Conservation (phyloP, 1,140 invertebrate genomes). For the Zeugodacus cucurbitae region DNA sequence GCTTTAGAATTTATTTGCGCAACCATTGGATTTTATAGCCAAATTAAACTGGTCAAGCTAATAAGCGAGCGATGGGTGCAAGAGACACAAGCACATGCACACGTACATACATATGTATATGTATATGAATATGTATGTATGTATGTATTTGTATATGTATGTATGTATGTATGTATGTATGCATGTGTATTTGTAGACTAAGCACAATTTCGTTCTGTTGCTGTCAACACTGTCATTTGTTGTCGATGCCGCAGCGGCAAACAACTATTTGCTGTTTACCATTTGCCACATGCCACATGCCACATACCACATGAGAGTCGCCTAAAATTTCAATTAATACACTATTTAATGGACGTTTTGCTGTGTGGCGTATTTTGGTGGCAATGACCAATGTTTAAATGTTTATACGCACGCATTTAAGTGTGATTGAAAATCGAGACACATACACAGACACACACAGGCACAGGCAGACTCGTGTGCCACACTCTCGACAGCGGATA, state of each 20-base stretch:
- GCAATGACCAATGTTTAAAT: not conserved
- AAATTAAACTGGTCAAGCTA: not conserved
- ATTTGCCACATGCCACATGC: not conserved
- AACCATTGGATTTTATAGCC: not conserved
- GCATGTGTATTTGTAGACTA: not conserved
- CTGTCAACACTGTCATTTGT: not conserved
- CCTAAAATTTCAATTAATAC: slow-evolving; percentile 15
- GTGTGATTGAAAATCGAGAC: too few species aligned
- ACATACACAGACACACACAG: too few species aligned
- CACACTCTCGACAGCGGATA: not conserved
- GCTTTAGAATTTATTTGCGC: not conserved
- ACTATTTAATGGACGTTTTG: slow-evolving; percentile 9
- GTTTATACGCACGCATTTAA: not conserved
- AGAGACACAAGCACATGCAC: not conserved
- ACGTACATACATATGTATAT: not conserved
- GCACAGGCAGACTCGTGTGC: too few species aligned
- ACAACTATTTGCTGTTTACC: not conserved
- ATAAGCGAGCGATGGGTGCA: not conserved
- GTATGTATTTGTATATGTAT: not conserved
- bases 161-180: too few species aligned
- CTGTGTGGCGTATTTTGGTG: not conserved
- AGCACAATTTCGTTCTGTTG: not conserved
- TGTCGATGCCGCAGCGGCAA: not conserved
- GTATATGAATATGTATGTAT: not conserved
- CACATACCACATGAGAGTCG: not conserved